Evolutionary conservation across 1,140 invertebrate species (phyloP), one percentile per base, ranked within the genome.

Genomic region (Hesperophylax magnus): DNA sequence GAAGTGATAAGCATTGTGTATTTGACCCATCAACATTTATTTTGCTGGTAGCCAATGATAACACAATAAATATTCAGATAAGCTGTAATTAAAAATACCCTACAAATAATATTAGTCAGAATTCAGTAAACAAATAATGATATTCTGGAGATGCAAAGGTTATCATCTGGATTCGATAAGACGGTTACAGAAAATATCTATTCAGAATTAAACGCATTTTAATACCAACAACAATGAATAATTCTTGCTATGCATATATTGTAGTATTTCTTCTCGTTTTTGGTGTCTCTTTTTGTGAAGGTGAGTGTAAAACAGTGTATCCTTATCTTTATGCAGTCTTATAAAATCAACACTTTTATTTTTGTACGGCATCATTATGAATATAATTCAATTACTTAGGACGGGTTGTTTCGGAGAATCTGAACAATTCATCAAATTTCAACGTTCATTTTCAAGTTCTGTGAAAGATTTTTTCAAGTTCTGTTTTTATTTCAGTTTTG

Each of bases 81-180:
- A 61, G 52, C 39, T 9, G 39, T 47, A 47, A 47, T 47, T 47
- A 47, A 20, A 69, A 69, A 69, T 69, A 39, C 65, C 65, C 65
- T 52, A n/a, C 31, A 39, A 39, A 39, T 56, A 54, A 15, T 20
- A 72, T 54, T 54, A 54, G 47, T 72, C 67, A 56, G 69, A 14
- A 47, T 24, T 54, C 27, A n/a, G 47, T 24, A 17, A 54, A 72
- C 47, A 72, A 20, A 24, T 72, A 14, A 20, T 47, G 11, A 22
- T 54, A 24, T 54, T 15, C 18, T 22, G 22, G n/a, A 22, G 69
- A 22, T 27, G 18, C 61, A 69, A 54, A 69, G 77, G 77, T 78
- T 78, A 78, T 78, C 77, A 24, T 34, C 5, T 27, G 39, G 65
- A 31, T 67, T 34, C 31, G 77, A 78, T 78, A 78, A 78, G 53